Evolutionary conservation across 2,888 invertebrate species (phyloP), one percentile per base, ranked within the genome.

Genomic region (Autographa pulchrina): DNA sequence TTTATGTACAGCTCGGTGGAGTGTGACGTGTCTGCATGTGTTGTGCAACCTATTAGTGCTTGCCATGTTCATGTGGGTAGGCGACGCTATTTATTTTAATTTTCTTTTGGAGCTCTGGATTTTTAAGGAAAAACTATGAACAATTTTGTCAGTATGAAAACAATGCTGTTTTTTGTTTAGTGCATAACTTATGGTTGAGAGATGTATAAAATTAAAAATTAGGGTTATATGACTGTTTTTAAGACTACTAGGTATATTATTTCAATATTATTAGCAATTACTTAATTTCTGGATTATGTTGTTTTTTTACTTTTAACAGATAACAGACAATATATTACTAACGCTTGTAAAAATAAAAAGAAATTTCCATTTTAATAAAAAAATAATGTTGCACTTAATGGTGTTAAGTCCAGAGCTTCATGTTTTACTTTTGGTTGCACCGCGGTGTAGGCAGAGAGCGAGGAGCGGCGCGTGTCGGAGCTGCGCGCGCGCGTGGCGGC

Each of bases 361-460:
- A 11, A 2, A 11, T 11, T 9, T 38, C 11, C 7, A 38, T 38
- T 38, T 11, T 11, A 38, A 38, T 11, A 38, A 38, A 38, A 11
- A 38, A 38, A 38, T 11, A 11, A 11, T 38, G 8, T 38, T 11
- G 11, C 38, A 38, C 38, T 38, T 38, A n/a, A n/a, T 48, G n/a
- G 5, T 2, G 7, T 13, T 68, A 83, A 79, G 74, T 89, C 90
- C 89, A 86, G 90, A 88, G 84, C 85, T 88, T 85, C 79, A 67
- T 43, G 65, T 84, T 82, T 75, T 80, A 71, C 65, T 81, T 80
- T 85, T 79, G 65, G 85, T 92, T 91, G 82, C 74, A 78, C 88
- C 91, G 90, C 90, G 82, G 81, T 84, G 71, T 96, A 97, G 97
- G 97, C 97, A 92, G 97, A 97, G 93, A 96, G 96, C 89, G 97